These are phyloP conservation scores for Eurystomus gularis DNA, from an alignment of 2,113 vertebrate species.

Conservation along the genomic window DNA sequence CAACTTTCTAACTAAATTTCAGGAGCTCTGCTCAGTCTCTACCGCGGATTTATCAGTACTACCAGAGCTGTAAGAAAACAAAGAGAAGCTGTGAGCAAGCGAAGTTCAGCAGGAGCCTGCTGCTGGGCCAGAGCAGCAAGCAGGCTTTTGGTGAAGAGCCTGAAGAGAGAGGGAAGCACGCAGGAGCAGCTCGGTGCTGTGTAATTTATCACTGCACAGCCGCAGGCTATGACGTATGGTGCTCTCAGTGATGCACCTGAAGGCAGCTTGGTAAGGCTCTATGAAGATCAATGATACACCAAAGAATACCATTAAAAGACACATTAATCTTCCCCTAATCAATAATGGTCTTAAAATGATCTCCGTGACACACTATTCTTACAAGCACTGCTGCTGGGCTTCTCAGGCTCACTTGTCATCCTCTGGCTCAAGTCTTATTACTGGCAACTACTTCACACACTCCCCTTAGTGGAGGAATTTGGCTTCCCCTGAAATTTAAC, in stretches of 20 bases:
- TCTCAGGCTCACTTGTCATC: conserved; percentile 32
- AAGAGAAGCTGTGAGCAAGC: background rate
- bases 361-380: conserved; percentile 32
- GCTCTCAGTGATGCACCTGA: conserved; percentile 15
- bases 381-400: conserved; percentile 16
- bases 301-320: conserved; percentile 70
- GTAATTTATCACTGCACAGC: conserved; percentile 38
- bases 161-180: conserved; percentile 12
- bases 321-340: conserved; percentile 70
- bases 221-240: conserved; percentile 10
- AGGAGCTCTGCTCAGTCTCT: background rate
- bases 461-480: background rate
- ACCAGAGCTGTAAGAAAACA: background rate
- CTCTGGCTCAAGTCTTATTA: conserved; percentile 34
- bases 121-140: conserved; percentile 3
- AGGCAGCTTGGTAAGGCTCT: conserved; percentile 48
- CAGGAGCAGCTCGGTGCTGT: background rate
- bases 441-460: background rate
- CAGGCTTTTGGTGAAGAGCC: background rate
- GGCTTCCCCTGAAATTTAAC: conserved; percentile 19
- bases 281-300: conserved; percentile 72
- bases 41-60: background rate
- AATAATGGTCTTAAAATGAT: conserved; percentile 70
- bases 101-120: background rate
- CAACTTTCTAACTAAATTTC: background rate